Evolutionary conservation across 2,888 invertebrate species (phyloP).

Genomic region (Fissipunctia ypsillon): DNA sequence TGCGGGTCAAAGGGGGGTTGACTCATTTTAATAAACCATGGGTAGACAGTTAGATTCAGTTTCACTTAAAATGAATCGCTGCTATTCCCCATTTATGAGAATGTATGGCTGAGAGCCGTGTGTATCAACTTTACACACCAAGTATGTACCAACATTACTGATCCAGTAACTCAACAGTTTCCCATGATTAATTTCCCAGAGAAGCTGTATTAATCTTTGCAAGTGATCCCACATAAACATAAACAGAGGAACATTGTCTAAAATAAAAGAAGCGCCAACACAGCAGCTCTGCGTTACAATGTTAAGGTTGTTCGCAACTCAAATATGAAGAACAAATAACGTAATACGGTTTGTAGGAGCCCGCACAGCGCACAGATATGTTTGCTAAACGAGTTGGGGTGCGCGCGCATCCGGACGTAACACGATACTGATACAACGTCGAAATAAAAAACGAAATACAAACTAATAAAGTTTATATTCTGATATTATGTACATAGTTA

Average conservation of each 20-base stretch:
- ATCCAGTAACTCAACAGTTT: neutral
- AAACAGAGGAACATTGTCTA: constrained; percentile 37
- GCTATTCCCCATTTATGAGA: too few species aligned
- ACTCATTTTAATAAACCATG: too few species aligned
- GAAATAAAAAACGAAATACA: neutral
- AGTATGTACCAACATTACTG: too few species aligned
- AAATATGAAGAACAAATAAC: constrained; percentile 69
- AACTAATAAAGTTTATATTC: neutral
- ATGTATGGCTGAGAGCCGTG: too few species aligned
- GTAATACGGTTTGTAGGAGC: constrained; percentile 65
- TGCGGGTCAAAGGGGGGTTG: too few species aligned
- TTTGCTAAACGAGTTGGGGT: constrained; percentile 46
- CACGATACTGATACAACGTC: neutral
- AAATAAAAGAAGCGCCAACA: constrained; percentile 57
- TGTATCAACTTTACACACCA: too few species aligned
- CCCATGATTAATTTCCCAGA: neutral
- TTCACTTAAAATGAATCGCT: too few species aligned
- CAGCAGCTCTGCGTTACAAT: constrained; percentile 57
- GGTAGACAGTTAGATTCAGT: too few species aligned
- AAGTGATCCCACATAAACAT: constrained; percentile 6
- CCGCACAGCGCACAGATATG: constrained; percentile 56
- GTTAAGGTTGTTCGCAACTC: constrained; percentile 66
- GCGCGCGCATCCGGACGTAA: constrained; percentile 14
- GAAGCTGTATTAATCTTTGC: constrained; percentile 6
- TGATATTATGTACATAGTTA: too few species aligned